Evolutionary conservation across 2,797 vertebrate genomes (phyloP), one percentile per base, ranked within the genome.

Genomic region (Arctocebus calabarensis): DNA sequence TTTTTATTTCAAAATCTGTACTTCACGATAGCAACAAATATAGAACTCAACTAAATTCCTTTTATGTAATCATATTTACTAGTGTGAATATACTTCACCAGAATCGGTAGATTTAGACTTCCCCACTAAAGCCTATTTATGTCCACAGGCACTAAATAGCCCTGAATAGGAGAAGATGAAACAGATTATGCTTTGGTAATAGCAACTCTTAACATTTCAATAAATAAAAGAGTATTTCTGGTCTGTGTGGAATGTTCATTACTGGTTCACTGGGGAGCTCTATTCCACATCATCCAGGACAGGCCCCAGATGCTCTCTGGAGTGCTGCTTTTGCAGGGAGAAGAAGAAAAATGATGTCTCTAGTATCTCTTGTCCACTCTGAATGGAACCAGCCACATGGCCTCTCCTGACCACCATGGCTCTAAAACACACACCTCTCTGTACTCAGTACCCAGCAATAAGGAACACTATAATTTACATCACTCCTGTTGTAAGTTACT

Each of bases 261-360:
- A 0, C 11, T 7, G 16, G 12, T 20, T 78, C 52, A n/a, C 3
- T 3, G 10, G 9, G 34, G 34, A 12, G 8, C 16, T 52, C 8
- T 25, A 0, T 32, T 27, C 19, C 3, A 0, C 0, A 2, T 11
- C 10, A 4, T 11, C 34, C 59, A 52, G 12, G 68, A 2, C 45
- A 43, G 55, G 32, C 3, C 14, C 10, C 7, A 2, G 5, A 45
- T 7, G 7, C 2, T 7, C 1, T 23, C 40, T n/a, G 22, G 22
- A 27, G 23, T 3, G 8, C 2, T 61, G 61, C 32, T 48, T 10
- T 6, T 32, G 37, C 1, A 70, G 32, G 37, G 23, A 27, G 32
- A 79, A 29, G 55, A 17, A 73, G 32, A 20, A 32, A n/a, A 23
- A 34, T 62, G 52, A 75, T 25, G 57, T n/a, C 9, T 14, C 0